These are phyloP conservation scores for Argya squamiceps DNA, from an alignment of 2,797 vertebrate species.

Conservation along the genomic window DNA sequence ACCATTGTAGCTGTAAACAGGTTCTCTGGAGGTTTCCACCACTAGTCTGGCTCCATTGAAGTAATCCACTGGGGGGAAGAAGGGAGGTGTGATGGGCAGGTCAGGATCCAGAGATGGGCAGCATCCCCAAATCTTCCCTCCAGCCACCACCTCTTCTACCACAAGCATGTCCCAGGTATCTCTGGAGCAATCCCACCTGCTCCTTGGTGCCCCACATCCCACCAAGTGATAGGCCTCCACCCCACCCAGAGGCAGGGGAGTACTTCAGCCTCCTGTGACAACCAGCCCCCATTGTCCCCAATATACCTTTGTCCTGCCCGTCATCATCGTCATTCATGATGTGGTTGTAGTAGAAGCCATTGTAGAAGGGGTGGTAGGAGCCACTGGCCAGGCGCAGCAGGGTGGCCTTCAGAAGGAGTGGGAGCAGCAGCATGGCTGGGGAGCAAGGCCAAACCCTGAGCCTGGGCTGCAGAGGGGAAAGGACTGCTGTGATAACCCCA, in stretches of 20 bases:
- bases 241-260: background rate
- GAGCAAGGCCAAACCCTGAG: fast-evolving
- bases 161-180: background rate
- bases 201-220: background rate
- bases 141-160: background rate
- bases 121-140: background rate
- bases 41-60: constrained; percentile 82
- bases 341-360: constrained; percentile 88
- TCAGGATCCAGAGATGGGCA: background rate
- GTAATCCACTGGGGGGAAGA: constrained; percentile 59
- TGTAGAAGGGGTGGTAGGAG: constrained; percentile 75
- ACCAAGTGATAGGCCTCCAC: no score
- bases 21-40: constrained; percentile 81
- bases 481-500: background rate
- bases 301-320: constrained; percentile 78
- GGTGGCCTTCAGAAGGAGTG: constrained; percentile 56
- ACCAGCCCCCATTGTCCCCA: background rate
- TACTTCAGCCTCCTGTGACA: background rate
- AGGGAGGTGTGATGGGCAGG: background rate
- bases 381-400: constrained; percentile 48
- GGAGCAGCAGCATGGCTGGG: constrained; percentile 46
- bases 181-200: fast-evolving
- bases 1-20: constrained; percentile 81
- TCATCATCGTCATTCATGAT: constrained; percentile 70
- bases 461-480: background rate